Percentiles rank a stretch among this genome's conserved stretches.
These are phyloP conservation scores for Paralvinella palmiformis DNA, from an alignment of 1,140 invertebrate species.

Conservation along the genomic window DNA sequence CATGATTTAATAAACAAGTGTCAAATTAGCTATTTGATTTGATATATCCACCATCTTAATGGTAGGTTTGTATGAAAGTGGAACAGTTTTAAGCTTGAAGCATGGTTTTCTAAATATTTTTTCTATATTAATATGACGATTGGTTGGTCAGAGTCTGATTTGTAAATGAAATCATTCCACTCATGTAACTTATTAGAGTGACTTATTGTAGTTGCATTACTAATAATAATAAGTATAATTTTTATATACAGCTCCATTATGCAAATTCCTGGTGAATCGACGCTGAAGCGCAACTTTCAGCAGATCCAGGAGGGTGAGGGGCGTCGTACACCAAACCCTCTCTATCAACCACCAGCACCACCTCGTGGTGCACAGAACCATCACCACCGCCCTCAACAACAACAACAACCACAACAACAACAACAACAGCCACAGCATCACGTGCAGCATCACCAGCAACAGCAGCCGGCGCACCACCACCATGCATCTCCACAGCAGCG, in stretches of 20 bases:
- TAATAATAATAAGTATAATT: too few species aligned
- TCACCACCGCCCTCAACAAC: neutral
- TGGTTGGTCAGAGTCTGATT: too few species aligned
- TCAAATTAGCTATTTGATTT: too few species aligned
- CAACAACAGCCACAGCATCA: constrained; percentile 3
- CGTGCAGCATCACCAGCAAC: neutral
- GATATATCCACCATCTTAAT: too few species aligned
- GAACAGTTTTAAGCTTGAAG: too few species aligned
- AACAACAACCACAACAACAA: constrained; percentile 13
- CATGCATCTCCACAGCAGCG: neutral
- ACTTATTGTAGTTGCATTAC: too few species aligned
- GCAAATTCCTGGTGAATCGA: constrained; percentile 50
- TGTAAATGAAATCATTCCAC: too few species aligned
- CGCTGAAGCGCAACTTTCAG: constrained; percentile 66
- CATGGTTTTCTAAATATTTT: too few species aligned
- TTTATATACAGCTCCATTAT: constrained; percentile 40
- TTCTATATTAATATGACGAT: too few species aligned
- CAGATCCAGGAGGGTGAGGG: constrained; percentile 71
- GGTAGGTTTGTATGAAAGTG: too few species aligned
- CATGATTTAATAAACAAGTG: too few species aligned
- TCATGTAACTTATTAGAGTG: too few species aligned
- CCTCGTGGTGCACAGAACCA: constrained; percentile 20
- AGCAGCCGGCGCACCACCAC: neutral
- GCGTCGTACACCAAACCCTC: constrained; percentile 26
- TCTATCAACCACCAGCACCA: constrained; percentile 29